These are phyloP conservation scores for Caenorhabditis sp. DNA, from an alignment of 2,888 invertebrate species.

Conservation along the genomic window DNA sequence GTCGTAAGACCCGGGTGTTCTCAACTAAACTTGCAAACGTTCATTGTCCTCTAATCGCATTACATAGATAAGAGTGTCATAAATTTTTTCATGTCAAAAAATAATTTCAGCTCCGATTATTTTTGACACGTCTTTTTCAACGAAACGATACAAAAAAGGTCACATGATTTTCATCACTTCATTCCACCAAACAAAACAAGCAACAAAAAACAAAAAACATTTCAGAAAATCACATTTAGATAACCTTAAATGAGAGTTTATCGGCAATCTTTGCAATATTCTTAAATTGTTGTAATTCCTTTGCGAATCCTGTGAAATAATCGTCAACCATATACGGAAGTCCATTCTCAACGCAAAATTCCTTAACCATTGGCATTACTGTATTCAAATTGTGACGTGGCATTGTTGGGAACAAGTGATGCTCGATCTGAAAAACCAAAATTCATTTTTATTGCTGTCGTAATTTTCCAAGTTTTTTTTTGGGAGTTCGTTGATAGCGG, in stretches of 20 bases:
- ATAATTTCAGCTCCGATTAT: too few relatives aligned
- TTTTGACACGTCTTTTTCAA: too few relatives aligned
- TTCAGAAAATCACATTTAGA: background rate
- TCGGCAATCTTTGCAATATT: conserved; percentile 63
- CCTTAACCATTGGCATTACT: conserved; percentile 67
- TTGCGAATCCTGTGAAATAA: conserved; percentile 67
- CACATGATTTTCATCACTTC: background rate
- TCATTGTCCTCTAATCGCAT: too few relatives aligned
- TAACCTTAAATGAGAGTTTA: conserved; percentile 44
- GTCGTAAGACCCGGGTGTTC: too few relatives aligned
- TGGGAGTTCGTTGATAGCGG: too few relatives aligned
- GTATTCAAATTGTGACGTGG: conserved; percentile 66
- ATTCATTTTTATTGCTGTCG: background rate
- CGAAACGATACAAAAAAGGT: background rate
- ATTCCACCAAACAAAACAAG: background rate
- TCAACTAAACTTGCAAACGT: too few relatives aligned
- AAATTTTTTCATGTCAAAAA: too few relatives aligned
- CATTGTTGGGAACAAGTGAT: conserved; percentile 69
- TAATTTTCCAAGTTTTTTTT: background rate
- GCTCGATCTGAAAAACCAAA: conserved; percentile 58
- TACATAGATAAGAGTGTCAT: too few relatives aligned
- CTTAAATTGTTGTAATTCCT: conserved; percentile 60
- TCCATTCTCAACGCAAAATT: conserved; percentile 64
- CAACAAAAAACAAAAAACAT: background rate
- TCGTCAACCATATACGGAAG: conserved; percentile 70